These are phyloP conservation scores for Silurus glanis DNA, from an alignment of 2,113 vertebrate species.

Conservation along the genomic window DNA sequence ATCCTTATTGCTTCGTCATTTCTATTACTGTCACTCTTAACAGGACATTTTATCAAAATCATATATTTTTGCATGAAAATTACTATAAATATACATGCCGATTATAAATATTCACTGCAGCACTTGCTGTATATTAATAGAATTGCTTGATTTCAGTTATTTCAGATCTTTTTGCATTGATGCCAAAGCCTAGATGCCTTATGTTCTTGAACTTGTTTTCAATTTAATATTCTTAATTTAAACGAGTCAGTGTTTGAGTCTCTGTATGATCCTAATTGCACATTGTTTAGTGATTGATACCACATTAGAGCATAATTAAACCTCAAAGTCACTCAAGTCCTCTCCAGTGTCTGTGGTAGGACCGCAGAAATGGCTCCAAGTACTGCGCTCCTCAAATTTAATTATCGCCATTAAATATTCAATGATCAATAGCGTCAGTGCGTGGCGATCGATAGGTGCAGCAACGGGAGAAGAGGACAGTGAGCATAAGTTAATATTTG, in stretches of 20 bases:
- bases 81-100: not conserved
- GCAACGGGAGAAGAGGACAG: constrained; percentile 73
- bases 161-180: not conserved
- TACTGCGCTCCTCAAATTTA: constrained; percentile 74
- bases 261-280: constrained; percentile 15
- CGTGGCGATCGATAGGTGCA: constrained; percentile 76
- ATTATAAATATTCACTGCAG: not conserved
- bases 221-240: not conserved
- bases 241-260: not conserved
- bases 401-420: constrained; percentile 82
- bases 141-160: not conserved
- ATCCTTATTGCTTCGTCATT: not conserved
- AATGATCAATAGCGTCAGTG: constrained; percentile 81
- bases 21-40: constrained; percentile 4
- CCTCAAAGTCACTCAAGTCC: constrained; percentile 40
- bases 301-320: constrained; percentile 39
- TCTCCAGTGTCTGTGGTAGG: constrained; percentile 40
- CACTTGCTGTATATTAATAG: not conserved
- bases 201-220: not conserved
- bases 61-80: not conserved
- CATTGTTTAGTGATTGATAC: constrained; percentile 35
- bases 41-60: constrained; percentile 20
- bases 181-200: too few relatives aligned
- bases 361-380: constrained; percentile 69
- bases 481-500: constrained; percentile 81